These are phyloP conservation scores for Echinarachnius parma DNA, from an alignment of 53 echinoderm and acorn worm genomes.

Conservation along the genomic window DNA sequence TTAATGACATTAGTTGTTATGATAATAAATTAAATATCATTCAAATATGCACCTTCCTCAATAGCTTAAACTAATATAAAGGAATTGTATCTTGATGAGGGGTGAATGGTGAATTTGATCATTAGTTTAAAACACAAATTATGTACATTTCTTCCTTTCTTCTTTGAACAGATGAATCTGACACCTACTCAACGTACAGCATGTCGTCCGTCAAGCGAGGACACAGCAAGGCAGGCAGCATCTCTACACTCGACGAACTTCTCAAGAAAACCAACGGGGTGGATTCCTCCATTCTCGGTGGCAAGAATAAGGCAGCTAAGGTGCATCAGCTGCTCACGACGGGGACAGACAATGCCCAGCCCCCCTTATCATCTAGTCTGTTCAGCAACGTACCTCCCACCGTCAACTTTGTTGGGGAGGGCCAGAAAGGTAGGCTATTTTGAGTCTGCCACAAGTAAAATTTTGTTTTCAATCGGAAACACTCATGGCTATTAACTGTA, in stretches of 20 bases:
- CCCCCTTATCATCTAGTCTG: conserved; percentile 81
- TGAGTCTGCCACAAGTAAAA: too few species aligned
- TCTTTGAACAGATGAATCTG: conserved; percentile 67
- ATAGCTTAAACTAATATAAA: too few species aligned
- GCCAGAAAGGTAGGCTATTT: conserved; percentile 78
- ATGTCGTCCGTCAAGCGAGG: conserved; percentile 55
- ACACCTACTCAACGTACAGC: conserved; percentile 90
- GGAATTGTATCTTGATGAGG: too few species aligned
- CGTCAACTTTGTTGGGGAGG: conserved; percentile 84
- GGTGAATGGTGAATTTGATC: too few species aligned
- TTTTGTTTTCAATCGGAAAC: too few species aligned
- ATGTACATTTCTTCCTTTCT: too few species aligned
- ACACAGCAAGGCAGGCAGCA: conserved; percentile 37
- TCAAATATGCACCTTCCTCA: too few species aligned
- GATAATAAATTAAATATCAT: too few species aligned
- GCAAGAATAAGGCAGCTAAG: conserved; percentile 6
- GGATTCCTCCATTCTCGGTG: conserved; percentile 62
- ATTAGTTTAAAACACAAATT: too few species aligned
- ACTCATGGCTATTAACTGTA: too few species aligned
- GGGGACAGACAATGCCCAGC: conserved; percentile 67
- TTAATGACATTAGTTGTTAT: too few species aligned
- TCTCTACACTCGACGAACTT: conserved; percentile 5
- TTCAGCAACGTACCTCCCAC: conserved; percentile 93
- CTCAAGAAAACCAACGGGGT: conserved; percentile 10
- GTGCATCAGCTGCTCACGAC: conserved; percentile 64